Base-by-base conservation (phyloP, 1,140 invertebrate species). In the Dinothrombium tinctorium region DNA sequence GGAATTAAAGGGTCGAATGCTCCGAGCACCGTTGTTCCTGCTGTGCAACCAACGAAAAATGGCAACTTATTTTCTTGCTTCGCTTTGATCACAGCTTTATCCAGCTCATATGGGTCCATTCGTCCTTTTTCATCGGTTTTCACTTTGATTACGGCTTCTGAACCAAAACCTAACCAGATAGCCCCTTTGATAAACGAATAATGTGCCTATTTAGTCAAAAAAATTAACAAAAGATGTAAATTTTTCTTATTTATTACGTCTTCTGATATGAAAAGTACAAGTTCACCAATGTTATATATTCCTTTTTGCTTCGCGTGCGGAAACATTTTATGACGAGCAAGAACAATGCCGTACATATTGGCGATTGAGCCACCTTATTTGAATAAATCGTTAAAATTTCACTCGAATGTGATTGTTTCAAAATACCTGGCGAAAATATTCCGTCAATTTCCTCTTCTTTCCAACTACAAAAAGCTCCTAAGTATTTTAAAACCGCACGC, bases 181-280 rank as follows among this genome's bases (percentile, higher is more conserved):
- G 78, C 70, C 45, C 80, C 60, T 52, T 86, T 87, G 49, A 80
- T 76, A 4, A 90, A 71, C 1, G 89, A 95, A 56, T 94, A 96
- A 58, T 96, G 90, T 12, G 83, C 77, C 60, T 95, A 19, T 2
- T 9, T 2, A 21, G 4, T 12, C 2, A 2, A 7, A 1, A 9
- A 37, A 22, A 22, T 7, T 23, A 22, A 22, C 1, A 3, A 4
- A 20, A 15, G 7, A 15, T n/a, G 32, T n/a, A 15, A 33, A n/a
- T n/a, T n/a, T n/a, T n/a, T n/a, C n/a, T n/a, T n/a, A n/a, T n/a
- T n/a, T n/a, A n/a, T 64, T 59, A 90, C 86, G 66, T 90, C 79
- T 56, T 86, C 76, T 24, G 87, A 94, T n/a, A 87, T 94, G 60
- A 86, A 96, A 72, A 92, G 82, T 40, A 84, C 81, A 33, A 95